Evolutionary conservation across 2,797 vertebrate genomes (phyloP).

Genomic region (Squalus acanthias): DNA sequence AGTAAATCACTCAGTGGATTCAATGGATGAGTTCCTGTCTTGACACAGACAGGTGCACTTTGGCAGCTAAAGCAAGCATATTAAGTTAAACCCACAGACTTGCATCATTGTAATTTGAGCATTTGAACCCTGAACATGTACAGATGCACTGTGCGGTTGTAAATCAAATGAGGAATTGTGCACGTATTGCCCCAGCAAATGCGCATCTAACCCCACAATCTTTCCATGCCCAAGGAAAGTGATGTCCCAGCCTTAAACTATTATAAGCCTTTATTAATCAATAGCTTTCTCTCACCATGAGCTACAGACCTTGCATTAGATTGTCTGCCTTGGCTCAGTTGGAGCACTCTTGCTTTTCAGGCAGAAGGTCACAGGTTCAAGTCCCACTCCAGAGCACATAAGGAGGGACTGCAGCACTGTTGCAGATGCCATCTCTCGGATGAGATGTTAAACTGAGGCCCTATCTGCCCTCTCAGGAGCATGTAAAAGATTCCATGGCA

Average conservation of each 20-base stretch:
- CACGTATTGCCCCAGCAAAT: neutral
- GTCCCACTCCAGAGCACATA: neutral
- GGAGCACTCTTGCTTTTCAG: neutral
- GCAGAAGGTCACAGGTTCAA: neutral
- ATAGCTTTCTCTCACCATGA: neutral
- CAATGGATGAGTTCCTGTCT: neutral
- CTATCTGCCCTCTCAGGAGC: neutral
- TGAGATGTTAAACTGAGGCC: neutral
- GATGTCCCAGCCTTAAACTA: neutral
- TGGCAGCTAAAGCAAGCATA: neutral
- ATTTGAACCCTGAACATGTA: neutral
- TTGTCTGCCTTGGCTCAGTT: neutral
- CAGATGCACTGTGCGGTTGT: neutral
- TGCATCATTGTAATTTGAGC: neutral
- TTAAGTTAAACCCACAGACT: neutral
- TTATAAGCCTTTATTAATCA: neutral
- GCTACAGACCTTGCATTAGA: neutral
- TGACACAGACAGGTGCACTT: neutral
- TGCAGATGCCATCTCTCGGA: too few relatives aligned
- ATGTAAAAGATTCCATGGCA: neutral
- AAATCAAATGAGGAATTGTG: neutral
- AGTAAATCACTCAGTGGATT: neutral
- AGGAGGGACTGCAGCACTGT: neutral
- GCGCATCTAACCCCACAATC: neutral
- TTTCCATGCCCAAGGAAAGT: neutral